Base-by-base conservation (phyloP, 2,797 vertebrate species). In the Aphelocoma californica region DNA sequence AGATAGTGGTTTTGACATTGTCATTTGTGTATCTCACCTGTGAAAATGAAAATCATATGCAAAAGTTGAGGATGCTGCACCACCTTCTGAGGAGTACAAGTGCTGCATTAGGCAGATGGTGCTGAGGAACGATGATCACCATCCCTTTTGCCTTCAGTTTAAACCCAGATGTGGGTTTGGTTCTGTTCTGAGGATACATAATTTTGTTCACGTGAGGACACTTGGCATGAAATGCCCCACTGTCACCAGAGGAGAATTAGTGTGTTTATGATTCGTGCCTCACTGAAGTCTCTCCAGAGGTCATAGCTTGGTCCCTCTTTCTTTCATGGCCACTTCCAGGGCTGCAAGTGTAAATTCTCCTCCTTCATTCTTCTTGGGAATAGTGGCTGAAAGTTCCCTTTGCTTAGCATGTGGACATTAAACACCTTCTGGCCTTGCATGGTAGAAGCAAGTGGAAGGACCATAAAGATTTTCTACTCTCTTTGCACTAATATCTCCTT, bases 1-100 rank as follows among this genome's bases (percentile, higher is more conserved):
- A 85, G 20, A 14, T 2, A 66, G 13, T 61, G 26, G 12, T 32
- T 80, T 69, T 78, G 10, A 32, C 20, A 32, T 24, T 64, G 32
- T 10, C 18, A 14, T 91, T 71, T 50, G 17, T 4, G 15, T 79
- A 31, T 57, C 54, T 66, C 0, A 0, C 20, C n/a, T 8, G 12
- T 53, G 47, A 38, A 88, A 78, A 84, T 34, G 20, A 67, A 84
- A 69, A 58, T 23, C 0, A 0, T n/a, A 18, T 42, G n/a, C 23
- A 70, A 56, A 80, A 78, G 18, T 0, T 36, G 58, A 80, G 86
- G 32, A 19, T 84, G 13, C 19, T 86, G 12, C 50, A 45, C 54
- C 20, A 34, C 12, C 5, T 5, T 15, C 18, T 28, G 31, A 32
- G 28, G 23, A 72, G 19, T 31, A 10, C 38, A 72, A 77, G 26